phyloP scores from a whole-genome alignment of 2,797 vertebrate species.

The Acomys russatus region DNA sequence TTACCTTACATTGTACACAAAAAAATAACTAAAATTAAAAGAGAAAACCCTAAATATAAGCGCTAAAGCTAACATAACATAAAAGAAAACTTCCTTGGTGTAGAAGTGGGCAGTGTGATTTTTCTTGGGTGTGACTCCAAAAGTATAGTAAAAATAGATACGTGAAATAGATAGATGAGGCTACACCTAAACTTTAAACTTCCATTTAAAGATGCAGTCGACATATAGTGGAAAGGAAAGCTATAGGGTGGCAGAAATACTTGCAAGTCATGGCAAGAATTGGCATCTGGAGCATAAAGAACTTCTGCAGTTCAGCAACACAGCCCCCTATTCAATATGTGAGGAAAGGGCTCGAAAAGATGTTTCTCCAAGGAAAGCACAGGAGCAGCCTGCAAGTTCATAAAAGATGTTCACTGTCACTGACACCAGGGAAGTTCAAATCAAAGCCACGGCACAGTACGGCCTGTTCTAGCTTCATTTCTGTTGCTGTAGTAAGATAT shows the following conservation, averaged over 20 bases:
- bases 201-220: not conserved
- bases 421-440: conserved; percentile 51
- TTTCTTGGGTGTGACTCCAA: conserved; percentile 35
- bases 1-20: not conserved
- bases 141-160: not conserved
- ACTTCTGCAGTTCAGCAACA: not conserved
- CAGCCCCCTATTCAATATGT: not conserved
- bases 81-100: not conserved
- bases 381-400: not conserved
- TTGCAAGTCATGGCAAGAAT: not conserved
- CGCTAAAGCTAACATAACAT: conserved; percentile 11
- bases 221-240: not conserved
- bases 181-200: not conserved
- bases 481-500: not conserved
- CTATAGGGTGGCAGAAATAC: not conserved
- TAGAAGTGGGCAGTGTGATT: not conserved
- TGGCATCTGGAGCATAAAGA: not conserved
- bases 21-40: not conserved
- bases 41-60: not conserved
- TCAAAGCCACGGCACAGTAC: conserved; percentile 49
- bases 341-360: not conserved
- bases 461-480: not conserved
- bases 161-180: not conserved
- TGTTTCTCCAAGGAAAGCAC: not conserved
- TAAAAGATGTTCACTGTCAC: not conserved